Conservation (phyloP, 2,113 vertebrate species). For the Serinus canaria region DNA sequence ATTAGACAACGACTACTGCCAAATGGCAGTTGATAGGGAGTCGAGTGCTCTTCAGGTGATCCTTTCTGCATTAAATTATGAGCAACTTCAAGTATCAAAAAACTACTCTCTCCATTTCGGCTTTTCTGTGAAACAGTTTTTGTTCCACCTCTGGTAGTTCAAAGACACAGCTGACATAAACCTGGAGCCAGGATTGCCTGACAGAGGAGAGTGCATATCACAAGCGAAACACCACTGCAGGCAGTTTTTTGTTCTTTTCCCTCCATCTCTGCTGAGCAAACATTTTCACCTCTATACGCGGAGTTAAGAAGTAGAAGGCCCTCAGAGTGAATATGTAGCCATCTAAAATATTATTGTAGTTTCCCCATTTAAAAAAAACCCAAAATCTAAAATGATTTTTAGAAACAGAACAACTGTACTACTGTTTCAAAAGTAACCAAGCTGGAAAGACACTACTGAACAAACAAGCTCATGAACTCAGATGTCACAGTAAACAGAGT, state of each 20-base stretch:
- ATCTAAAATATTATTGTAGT: neutral
- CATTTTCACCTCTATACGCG: neutral
- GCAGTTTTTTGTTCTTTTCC: neutral
- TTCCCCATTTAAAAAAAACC: neutral
- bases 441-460: neutral
- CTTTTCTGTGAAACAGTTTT: neutral
- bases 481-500: neutral
- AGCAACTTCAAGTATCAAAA: neutral
- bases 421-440: neutral
- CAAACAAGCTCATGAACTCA: neutral
- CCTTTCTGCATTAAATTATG: neutral
- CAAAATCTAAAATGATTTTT: neutral
- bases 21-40: neutral
- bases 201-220: neutral
- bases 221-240: neutral
- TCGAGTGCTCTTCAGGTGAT: neutral
- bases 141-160: neutral
- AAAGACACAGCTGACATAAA: neutral
- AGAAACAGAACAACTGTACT: neutral
- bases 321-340: neutral
- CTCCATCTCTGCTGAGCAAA: neutral
- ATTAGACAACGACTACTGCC: neutral
- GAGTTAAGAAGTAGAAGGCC: neutral
- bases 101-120: neutral
- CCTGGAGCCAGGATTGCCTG: neutral